phyloP scores from a whole-genome alignment of 2,888 invertebrate species.

The Scotopteryx bipunctaria region DNA sequence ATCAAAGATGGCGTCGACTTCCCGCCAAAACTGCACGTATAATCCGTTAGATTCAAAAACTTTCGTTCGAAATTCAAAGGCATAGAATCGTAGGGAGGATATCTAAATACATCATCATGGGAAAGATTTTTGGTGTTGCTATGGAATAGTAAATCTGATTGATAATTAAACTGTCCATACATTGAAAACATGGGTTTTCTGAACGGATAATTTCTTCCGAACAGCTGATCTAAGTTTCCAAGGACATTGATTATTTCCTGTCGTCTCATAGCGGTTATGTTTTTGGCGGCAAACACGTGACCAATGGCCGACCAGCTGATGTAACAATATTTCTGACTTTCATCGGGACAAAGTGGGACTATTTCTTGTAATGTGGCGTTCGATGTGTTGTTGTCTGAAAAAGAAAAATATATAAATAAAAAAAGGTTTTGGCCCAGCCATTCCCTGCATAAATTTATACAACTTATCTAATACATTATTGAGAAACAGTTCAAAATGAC shows the following conservation, averaged over 20 bases:
- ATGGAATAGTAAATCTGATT: constrained; percentile 86
- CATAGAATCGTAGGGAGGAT: constrained; percentile 63
- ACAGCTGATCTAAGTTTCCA: constrained; percentile 86
- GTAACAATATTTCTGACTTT: constrained; percentile 80
- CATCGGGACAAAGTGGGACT: constrained; percentile 83
- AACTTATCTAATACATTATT: too few species aligned
- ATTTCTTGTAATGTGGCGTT: constrained; percentile 71
- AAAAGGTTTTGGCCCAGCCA: too few species aligned
- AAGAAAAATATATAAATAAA: constrained; percentile 39
- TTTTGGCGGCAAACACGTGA: constrained; percentile 85
- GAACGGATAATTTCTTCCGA: constrained; percentile 84
- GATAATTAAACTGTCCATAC: constrained; percentile 87
- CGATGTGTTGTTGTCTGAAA: constrained; percentile 25
- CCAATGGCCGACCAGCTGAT: constrained; percentile 87
- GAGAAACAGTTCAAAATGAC: too few species aligned
- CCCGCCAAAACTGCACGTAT: constrained; percentile 48
- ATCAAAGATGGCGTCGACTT: constrained; percentile 47
- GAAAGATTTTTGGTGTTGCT: constrained; percentile 75
- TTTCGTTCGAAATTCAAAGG: constrained; percentile 68
- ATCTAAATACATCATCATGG: constrained; percentile 54
- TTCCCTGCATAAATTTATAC: too few species aligned
- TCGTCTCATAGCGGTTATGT: constrained; percentile 78
- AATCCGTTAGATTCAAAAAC: constrained; percentile 50
- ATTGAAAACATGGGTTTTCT: constrained; percentile 86
- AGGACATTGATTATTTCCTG: constrained; percentile 89